Evolutionary conservation across 2,888 invertebrate species (phyloP).

Genomic region (Diachrysia chrysitis): DNA sequence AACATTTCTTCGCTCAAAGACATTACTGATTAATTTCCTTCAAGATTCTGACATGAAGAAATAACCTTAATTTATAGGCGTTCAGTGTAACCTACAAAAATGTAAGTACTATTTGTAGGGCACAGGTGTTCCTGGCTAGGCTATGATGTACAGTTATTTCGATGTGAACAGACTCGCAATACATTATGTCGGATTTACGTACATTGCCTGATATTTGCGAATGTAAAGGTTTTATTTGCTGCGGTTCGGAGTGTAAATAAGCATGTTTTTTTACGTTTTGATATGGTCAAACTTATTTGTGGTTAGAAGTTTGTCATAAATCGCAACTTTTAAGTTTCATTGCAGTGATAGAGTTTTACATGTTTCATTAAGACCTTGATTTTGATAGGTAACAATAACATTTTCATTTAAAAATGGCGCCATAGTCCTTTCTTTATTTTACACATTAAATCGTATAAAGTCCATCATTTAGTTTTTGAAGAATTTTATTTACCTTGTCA

Average conservation of each 20-base stretch:
- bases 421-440: too few relatives aligned
- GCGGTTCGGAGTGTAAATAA: background rate
- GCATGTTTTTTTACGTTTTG: background rate
- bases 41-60: background rate
- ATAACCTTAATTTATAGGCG: background rate
- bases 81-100: constrained; percentile 7
- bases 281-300: too few relatives aligned
- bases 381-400: too few relatives aligned
- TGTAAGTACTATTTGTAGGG: constrained; percentile 16
- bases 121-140: constrained; percentile 38
- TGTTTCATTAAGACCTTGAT: too few relatives aligned
- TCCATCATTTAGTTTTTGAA: too few relatives aligned
- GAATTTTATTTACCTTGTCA: too few relatives aligned
- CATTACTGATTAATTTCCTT: background rate
- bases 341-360: too few relatives aligned
- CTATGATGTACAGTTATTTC: constrained; percentile 38
- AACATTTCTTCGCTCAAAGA: background rate
- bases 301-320: too few relatives aligned
- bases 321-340: too few relatives aligned
- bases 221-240: constrained; percentile 12
- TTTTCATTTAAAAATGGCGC: too few relatives aligned
- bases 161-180: constrained; percentile 21
- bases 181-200: constrained; percentile 39
- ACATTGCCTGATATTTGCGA: constrained; percentile 16
- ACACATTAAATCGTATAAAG: too few relatives aligned